These are phyloP conservation scores for Myopa tessellatipennis DNA, from an alignment of 2,888 invertebrate species.

Conservation along the genomic window DNA sequence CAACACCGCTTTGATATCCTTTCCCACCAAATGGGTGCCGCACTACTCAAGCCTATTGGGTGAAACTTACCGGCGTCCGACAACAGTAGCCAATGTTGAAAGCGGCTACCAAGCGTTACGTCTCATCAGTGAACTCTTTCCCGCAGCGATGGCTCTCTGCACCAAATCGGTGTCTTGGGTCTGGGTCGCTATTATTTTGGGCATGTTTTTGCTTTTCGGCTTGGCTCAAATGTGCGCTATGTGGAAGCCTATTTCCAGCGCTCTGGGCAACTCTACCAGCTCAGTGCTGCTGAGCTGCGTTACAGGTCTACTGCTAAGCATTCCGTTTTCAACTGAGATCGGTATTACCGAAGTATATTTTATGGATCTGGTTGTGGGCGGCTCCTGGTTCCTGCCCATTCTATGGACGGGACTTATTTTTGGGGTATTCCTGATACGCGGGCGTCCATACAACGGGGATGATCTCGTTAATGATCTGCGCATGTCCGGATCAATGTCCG, in stretches of 20 bases:
- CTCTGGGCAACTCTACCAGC: conserved; percentile 79
- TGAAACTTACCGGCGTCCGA: conserved; percentile 61
- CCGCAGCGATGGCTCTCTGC: conserved; percentile 82
- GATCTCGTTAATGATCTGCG: conserved; percentile 66
- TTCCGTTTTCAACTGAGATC: conserved; percentile 87
- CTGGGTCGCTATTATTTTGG: conserved; percentile 89
- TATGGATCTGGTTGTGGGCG: conserved; percentile 85
- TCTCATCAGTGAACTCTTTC: conserved; percentile 89
- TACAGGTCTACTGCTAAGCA: conserved; percentile 83
- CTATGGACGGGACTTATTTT: conserved; percentile 81
- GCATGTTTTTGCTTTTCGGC: conserved; percentile 86
- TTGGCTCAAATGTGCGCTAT: conserved; percentile 89
- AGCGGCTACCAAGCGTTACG: conserved; percentile 88
- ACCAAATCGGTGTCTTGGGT: conserved; percentile 83
- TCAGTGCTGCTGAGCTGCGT: conserved; percentile 82
- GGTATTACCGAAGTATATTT: conserved; percentile 87
- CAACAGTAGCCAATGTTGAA: conserved; percentile 66
- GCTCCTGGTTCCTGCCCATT: conserved; percentile 88
- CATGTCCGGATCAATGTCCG: conserved; percentile 72
- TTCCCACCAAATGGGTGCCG: conserved; percentile 64
- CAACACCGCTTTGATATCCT: conserved; percentile 72
- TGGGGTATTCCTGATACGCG: conserved; percentile 88
- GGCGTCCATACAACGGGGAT: conserved; percentile 84
- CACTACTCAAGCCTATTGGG: conserved; percentile 66
- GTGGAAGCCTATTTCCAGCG: conserved; percentile 91